Conservation (phyloP, 2,113 vertebrate species). For the Sisor rabdophorus region DNA sequence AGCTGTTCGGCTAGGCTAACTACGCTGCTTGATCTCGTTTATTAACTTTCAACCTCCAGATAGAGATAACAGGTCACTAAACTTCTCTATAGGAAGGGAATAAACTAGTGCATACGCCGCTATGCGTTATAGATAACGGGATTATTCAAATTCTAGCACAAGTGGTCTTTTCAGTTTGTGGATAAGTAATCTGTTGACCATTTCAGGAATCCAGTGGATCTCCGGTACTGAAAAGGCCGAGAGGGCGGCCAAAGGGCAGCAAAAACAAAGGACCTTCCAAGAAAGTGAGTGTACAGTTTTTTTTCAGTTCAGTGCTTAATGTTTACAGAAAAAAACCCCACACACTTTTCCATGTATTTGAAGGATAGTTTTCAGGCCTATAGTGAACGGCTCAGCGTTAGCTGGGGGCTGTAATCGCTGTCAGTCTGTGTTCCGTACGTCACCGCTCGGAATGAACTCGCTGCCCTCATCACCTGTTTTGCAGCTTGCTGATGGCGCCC, state of each 20-base stretch:
- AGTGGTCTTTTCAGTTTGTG: not conserved
- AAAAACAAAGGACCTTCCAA: constrained; percentile 49
- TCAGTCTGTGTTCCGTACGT: constrained; percentile 29
- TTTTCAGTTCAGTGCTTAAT: not conserved
- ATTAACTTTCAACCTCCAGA: not conserved
- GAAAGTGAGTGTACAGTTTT: constrained; percentile 33
- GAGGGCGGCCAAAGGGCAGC: constrained; percentile 51
- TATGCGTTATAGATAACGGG: no score
- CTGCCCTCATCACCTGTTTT: constrained; percentile 47
- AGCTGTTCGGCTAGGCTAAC: constrained; percentile 14
- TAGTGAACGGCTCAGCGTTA: constrained; percentile 21
- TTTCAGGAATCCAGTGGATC: constrained; percentile 42
- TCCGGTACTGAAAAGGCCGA: constrained; percentile 42
- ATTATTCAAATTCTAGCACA: not conserved
- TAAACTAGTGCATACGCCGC: not conserved
- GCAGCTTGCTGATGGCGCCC: constrained; percentile 21
- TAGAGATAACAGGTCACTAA: not conserved
- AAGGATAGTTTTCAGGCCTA: constrained; percentile 20
- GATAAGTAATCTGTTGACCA: not conserved
- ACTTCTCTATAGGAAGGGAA: not conserved
- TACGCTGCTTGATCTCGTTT: not conserved
- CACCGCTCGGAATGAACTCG: constrained; percentile 42
- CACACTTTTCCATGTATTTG: constrained; percentile 17
- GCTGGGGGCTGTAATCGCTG: constrained; percentile 34
- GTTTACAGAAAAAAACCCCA: not conserved